Base-by-base conservation (phyloP, 2,888 invertebrate genomes). In the Lottia scabra region DNA sequence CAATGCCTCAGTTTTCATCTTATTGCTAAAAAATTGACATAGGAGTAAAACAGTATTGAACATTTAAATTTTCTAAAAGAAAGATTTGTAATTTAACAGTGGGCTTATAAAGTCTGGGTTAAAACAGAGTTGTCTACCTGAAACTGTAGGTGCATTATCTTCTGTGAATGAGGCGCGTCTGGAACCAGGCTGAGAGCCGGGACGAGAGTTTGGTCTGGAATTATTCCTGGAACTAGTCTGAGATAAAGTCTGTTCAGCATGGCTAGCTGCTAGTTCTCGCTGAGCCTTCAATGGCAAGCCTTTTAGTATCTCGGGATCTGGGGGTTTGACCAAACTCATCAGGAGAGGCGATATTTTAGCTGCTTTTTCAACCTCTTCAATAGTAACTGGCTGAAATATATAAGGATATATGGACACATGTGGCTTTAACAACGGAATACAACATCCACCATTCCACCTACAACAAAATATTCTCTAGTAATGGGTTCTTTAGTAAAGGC, bases 351-450 rank as follows among this genome's bases (percentile, higher is more conserved):
- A 92, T 82, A 92, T 85, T 65, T 82, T 78, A 27, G 85, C 85
- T 10, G 91, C 92, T 89, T 66, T 94, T 84, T 93, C 91, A 23
- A 94, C 93, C 89, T 94, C 94, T 81, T 94, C 93, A 67, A 92
- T 91, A 38, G 94, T 92, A 56, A 94, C 92, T 0, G 94, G 94
- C 92, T 94, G 93, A 0, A n/a, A n/a, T n/a, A n/a, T n/a, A n/a
- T n/a, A n/a, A n/a, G n/a, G n/a, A n/a, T n/a, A n/a, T n/a, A n/a
- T n/a, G n/a, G n/a, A n/a, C n/a, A n/a, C n/a, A n/a, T n/a, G n/a
- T n/a, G n/a, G n/a, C n/a, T n/a, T n/a, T n/a, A n/a, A n/a, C n/a
- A n/a, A n/a, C n/a, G n/a, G n/a, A n/a, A n/a, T n/a, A n/a, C n/a
- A n/a, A n/a, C n/a, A n/a, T n/a, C n/a, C n/a, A n/a, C n/a, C n/a